These are phyloP conservation scores for Morpho deidamia DNA, from an alignment of 2,888 invertebrate species.

Conservation along the genomic window DNA sequence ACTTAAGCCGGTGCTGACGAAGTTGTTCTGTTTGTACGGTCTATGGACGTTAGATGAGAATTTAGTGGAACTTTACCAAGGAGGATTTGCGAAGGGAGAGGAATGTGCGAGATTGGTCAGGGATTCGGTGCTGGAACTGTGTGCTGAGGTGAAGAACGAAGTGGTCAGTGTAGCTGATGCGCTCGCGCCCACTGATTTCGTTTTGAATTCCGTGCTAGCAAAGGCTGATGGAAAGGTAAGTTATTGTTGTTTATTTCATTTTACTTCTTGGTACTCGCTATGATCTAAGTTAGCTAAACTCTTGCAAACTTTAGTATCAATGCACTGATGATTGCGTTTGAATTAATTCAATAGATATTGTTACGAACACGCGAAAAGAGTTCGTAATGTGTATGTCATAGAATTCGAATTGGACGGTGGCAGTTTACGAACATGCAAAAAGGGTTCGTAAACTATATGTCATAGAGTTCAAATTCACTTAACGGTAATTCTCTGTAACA, in stretches of 20 bases:
- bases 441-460: too few relatives aligned
- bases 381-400: too few relatives aligned
- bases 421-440: too few relatives aligned
- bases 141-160: constrained; percentile 84
- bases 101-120: constrained; percentile 80
- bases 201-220: constrained; percentile 91
- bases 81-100: constrained; percentile 76
- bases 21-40: constrained; percentile 55
- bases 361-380: too few relatives aligned
- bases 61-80: constrained; percentile 84
- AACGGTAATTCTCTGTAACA: too few relatives aligned
- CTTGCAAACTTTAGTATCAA: neutral
- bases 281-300: too few relatives aligned
- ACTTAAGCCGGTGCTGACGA: constrained; percentile 71
- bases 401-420: too few relatives aligned
- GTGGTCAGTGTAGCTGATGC: constrained; percentile 89
- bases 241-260: too few relatives aligned
- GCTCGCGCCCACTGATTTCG: constrained; percentile 93
- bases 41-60: constrained; percentile 81
- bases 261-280: too few relatives aligned
- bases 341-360: too few relatives aligned
- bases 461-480: too few relatives aligned
- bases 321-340: too few relatives aligned
- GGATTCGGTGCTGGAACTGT: constrained; percentile 82
- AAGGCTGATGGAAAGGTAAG: constrained; percentile 89